Conservation (phyloP, 2,113 vertebrate species). For the Todiramphus saurophagus region DNA sequence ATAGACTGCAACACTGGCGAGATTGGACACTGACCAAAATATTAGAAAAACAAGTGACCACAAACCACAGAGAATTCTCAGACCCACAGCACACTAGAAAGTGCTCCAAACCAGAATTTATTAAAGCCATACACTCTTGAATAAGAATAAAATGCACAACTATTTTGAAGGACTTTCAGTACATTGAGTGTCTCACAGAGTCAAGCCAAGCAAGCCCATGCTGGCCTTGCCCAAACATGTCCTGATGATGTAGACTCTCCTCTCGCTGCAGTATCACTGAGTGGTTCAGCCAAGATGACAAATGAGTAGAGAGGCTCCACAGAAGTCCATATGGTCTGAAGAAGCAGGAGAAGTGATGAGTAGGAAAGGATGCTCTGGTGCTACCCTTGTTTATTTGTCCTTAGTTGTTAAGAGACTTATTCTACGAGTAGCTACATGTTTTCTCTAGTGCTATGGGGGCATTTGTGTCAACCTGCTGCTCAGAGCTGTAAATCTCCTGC, state of each 20-base stretch:
- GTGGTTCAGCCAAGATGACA: not conserved
- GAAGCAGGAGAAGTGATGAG: not conserved
- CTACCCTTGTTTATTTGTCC: not conserved
- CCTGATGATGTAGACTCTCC: not conserved
- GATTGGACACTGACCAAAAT: slow-evolving; percentile 68
- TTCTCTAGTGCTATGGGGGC: not conserved
- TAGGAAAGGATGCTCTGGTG: not conserved
- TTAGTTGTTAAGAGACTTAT: not conserved
- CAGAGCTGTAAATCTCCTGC: not conserved
- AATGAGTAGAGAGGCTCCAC: not conserved
- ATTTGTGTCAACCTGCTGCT: not conserved
- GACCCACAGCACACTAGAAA: slow-evolving; percentile 52
- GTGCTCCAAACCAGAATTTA: slow-evolving; percentile 58
- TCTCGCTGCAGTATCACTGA: not conserved
- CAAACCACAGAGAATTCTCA: slow-evolving; percentile 73
- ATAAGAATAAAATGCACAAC: slow-evolving; percentile 37
- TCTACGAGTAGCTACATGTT: accelerated
- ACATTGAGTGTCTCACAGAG: not conserved
- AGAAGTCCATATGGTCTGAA: not conserved
- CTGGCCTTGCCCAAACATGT: not conserved
- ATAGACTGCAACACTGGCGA: slow-evolving; percentile 56
- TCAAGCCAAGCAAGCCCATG: not conserved
- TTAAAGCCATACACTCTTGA: slow-evolving; percentile 43
- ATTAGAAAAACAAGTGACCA: slow-evolving; percentile 70
- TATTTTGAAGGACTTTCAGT: slow-evolving; percentile 43